Base-by-base conservation (phyloP, 2,113 vertebrate genomes). In the Nothobranchius kuhntae region DNA sequence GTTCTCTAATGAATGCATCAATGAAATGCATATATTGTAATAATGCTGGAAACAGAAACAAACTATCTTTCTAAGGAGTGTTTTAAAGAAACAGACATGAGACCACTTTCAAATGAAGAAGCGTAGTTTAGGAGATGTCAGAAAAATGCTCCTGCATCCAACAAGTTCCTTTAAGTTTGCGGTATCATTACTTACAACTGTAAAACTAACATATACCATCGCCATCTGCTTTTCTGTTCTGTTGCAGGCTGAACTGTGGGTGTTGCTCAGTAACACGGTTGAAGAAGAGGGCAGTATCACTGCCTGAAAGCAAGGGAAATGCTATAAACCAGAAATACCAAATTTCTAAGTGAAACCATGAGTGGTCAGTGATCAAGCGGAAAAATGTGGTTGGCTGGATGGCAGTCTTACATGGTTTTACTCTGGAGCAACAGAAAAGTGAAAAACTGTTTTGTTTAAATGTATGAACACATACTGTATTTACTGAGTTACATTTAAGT, bases 261-360 rank as follows among this genome's bases (percentile, higher is more conserved):
- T 68, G 57, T 71, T 47, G 62, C 72, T 73, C 61, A 44, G 71
- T 75, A 58, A 82, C 76, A 80, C 30, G 42, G 80, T 82, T 86
- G 78, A 82, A 81, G 74, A 71, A 71, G 71, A 85, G 78, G 82
- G 73, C 80, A 85, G 62, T 59, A 61, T 70, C 68, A 53, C 51
- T 72, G 76, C 71, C 77, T 71, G 42, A 71, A 69, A 86, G 78
- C 59, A 53, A 36, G 52, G 51, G 54, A 81, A 74, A 78, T 66
- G 74, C 68, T 62, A 64, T 52, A 77, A 66, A 82, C 78, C 76
- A 75, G 53, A 77, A 70, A 73, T 56, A 69, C 66, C 58, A 53
- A 76, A 76, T 82, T 35, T 55, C 57, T 82, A 82, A 84, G 75
- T 85, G 76, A 81, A 87, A 85, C 71, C 83, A 88, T 40, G 80